Evolutionary conservation across 2,888 invertebrate species (phyloP).

Genomic region (Ecliptopera silaceata): DNA sequence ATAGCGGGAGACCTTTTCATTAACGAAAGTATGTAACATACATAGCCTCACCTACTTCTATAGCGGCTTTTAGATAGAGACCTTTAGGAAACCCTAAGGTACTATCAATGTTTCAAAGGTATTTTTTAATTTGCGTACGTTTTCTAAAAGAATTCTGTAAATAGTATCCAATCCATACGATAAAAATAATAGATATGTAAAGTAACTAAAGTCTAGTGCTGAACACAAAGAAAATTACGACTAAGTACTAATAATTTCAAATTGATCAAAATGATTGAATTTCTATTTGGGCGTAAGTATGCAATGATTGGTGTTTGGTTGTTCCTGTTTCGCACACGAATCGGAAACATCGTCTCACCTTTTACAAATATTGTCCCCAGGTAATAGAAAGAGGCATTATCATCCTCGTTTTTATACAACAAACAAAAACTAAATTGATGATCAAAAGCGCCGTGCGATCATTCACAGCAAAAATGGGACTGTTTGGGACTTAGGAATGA

Average conservation of each 20-base stretch:
- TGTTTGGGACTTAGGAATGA: constrained; percentile 2
- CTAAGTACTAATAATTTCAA: no score
- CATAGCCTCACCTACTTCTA: constrained; percentile 3
- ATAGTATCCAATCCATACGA: no score
- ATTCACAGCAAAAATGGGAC: constrained; percentile 14
- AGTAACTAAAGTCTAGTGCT: no score
- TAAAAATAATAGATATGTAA: no score
- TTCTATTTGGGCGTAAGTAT: no score
- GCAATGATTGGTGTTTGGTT: no score
- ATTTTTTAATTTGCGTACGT: no score
- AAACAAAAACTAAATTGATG: constrained; percentile 18
- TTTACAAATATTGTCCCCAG: not conserved
- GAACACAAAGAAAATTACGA: no score
- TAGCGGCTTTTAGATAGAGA: constrained; percentile 34
- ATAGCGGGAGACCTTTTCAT: constrained; percentile 37
- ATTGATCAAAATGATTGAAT: no score
- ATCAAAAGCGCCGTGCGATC: constrained; percentile 16
- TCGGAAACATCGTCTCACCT: not conserved
- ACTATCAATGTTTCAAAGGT: constrained; percentile 49
- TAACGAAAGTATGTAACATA: constrained; percentile 33
- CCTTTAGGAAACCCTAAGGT: constrained; percentile 40
- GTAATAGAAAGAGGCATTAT: not conserved
- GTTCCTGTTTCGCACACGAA: not conserved
- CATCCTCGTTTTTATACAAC: not conserved
- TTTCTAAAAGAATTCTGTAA: no score